phyloP scores from a whole-genome alignment of 2,888 invertebrate genomes.

The Apamea crenata region DNA sequence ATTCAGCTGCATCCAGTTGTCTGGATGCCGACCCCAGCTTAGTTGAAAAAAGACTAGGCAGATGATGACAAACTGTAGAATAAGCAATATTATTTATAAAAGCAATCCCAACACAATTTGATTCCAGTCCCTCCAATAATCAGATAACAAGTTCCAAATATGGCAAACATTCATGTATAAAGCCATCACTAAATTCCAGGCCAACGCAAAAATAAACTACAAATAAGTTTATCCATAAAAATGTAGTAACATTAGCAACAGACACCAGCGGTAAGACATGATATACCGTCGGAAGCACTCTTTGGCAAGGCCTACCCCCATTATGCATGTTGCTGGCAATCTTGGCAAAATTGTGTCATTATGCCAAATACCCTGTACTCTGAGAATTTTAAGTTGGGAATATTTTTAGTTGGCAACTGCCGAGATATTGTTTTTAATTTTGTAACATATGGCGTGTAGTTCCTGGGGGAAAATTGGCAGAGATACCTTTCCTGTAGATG shows the following conservation, averaged over 20 bases:
- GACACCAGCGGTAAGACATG: conserved; percentile 54
- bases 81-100: background rate
- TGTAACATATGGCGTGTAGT: conserved; percentile 53
- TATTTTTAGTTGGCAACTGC: conserved; percentile 59
- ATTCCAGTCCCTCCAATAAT: too few species aligned
- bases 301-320: conserved; percentile 72
- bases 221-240: conserved; percentile 49
- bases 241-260: conserved; percentile 56
- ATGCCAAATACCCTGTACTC: conserved; percentile 67
- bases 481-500: conserved; percentile 31
- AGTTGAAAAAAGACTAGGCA: too few species aligned
- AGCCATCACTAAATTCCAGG: background rate
- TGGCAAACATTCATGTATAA: background rate
- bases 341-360: conserved; percentile 72
- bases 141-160: too few species aligned
- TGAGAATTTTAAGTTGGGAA: conserved; percentile 50
- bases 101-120: too few species aligned
- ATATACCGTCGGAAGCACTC: conserved; percentile 67
- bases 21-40: too few species aligned
- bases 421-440: conserved; percentile 60
- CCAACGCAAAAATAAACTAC: conserved; percentile 25
- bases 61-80: background rate
- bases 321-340: conserved; percentile 70
- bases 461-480: conserved; percentile 56
- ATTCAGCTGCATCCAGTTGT: too few species aligned